A percentile compares a stretch with the other conserved stretches of the same genome.
These are phyloP conservation scores for Teleopsis dalmanni DNA, from an alignment of 1,140 invertebrate species.

Conservation along the genomic window DNA sequence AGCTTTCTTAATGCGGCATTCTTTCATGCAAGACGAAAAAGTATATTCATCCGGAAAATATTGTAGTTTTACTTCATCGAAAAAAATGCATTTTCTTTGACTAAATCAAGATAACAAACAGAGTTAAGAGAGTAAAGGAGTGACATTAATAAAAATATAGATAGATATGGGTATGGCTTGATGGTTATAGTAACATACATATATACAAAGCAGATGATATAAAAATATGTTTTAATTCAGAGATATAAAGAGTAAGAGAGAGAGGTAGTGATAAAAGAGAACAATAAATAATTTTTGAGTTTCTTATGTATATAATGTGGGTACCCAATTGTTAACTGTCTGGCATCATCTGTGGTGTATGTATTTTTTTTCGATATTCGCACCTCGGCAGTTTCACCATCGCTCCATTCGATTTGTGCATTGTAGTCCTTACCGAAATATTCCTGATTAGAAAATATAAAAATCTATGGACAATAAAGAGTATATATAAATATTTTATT, in stretches of 20 bases:
- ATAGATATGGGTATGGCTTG: too few species aligned
- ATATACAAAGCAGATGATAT: too few species aligned
- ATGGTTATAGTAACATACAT: too few species aligned
- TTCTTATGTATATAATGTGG: not conserved
- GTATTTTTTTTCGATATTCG: constrained; percentile 62
- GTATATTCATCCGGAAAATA: constrained; percentile 54
- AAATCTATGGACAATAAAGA: constrained; percentile 42
- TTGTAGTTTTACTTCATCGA: constrained; percentile 53
- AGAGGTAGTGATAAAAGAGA: not conserved
- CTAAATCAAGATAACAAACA: too few species aligned
- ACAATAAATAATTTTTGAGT: not conserved
- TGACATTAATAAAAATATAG: too few species aligned
- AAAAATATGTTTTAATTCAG: too few species aligned
- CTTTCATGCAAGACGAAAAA: constrained; percentile 59
- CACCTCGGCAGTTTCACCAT: constrained; percentile 51
- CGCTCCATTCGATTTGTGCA: constrained; percentile 60
- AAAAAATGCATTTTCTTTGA: constrained; percentile 60
- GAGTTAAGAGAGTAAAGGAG: too few species aligned
- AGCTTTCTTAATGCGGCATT: constrained; percentile 58
- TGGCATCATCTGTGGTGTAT: constrained; percentile 61
- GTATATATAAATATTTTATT: not conserved
- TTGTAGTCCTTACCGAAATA: constrained; percentile 56
- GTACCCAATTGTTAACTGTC: constrained; percentile 53
- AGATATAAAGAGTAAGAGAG: too few species aligned
- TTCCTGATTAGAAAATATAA: constrained; percentile 59